phyloP scores from a whole-genome alignment of 2,797 vertebrate genomes.

The Apodemus agrarius region DNA sequence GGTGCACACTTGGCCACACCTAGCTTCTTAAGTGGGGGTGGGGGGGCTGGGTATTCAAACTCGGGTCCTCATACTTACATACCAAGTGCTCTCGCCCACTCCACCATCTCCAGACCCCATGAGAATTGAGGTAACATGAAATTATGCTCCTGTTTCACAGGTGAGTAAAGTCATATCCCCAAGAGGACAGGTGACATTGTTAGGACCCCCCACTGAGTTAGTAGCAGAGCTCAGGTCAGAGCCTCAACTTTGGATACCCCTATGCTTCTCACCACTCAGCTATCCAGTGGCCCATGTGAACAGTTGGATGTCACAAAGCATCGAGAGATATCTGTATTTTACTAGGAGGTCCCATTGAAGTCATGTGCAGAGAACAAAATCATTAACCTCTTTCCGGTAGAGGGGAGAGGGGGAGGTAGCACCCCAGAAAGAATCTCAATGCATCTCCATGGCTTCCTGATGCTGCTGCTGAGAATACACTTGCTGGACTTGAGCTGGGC shows the following conservation, averaged over 20 bases:
- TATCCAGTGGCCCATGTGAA: rapidly evolving
- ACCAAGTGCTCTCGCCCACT: background rate
- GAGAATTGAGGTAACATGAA: background rate
- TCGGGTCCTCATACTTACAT: background rate
- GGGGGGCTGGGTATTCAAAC: background rate
- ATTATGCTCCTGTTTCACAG: background rate
- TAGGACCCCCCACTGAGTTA: background rate
- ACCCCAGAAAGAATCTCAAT: rapidly evolving
- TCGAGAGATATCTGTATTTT: background rate
- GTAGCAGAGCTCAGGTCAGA: background rate
- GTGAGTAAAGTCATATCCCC: background rate
- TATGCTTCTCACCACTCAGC: background rate
- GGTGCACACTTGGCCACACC: background rate
- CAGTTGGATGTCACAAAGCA: rapidly evolving
- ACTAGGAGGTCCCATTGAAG: background rate
- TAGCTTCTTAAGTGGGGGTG: background rate
- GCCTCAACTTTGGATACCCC: background rate
- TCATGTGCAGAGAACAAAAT: background rate
- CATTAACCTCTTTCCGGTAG: background rate
- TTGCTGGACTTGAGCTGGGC: background rate
- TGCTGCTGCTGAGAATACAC: background rate
- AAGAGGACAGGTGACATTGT: background rate
- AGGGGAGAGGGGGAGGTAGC: background rate
- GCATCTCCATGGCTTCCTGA: no score
- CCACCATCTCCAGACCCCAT: background rate